Evolutionary conservation across 2,888 invertebrate species (phyloP).

Genomic region (Spodoptera exigua): DNA sequence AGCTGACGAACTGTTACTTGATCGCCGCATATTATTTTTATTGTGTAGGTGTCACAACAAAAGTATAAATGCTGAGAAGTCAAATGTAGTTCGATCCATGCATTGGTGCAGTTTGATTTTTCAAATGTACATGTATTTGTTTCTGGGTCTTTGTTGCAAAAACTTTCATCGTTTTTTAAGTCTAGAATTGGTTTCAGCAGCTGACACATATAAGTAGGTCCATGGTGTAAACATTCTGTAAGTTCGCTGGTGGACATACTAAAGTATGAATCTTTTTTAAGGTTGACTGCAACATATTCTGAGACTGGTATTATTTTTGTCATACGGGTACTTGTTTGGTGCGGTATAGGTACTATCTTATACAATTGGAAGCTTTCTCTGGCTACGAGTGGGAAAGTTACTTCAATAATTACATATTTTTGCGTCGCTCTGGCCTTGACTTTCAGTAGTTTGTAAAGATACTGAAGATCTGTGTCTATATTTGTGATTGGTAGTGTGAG

Average conservation of each 20-base stretch:
- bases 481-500: slow-evolving; percentile 3
- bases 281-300: slow-evolving; percentile 10
- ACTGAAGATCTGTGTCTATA: slow-evolving; percentile 2
- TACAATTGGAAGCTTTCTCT: slow-evolving; percentile 3
- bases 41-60: slow-evolving; percentile 10
- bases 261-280: slow-evolving; percentile 5
- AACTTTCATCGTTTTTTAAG: slow-evolving; percentile 1
- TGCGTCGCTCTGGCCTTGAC: slow-evolving; percentile 2
- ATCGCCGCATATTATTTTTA: slow-evolving; percentile 12
- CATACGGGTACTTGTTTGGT: slow-evolving; percentile 1
- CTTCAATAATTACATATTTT: slow-evolving; percentile 11
- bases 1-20: slow-evolving; percentile 12
- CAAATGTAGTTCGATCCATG: slow-evolving; percentile 8
- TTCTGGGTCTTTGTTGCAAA: not conserved
- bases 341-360: slow-evolving; percentile 1
- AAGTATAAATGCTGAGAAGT: slow-evolving; percentile 8
- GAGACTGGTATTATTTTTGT: slow-evolving; percentile 6
- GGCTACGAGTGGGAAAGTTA: slow-evolving; percentile 5
- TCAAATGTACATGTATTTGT: slow-evolving; percentile 1
- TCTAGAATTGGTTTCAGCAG: slow-evolving; percentile 6
- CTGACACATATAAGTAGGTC: slow-evolving; percentile 1
- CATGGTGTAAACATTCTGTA: not conserved
- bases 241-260: not conserved
- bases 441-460: slow-evolving; percentile 10
- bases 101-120: slow-evolving; percentile 1